Base-by-base conservation (phyloP, 2,888 invertebrate genomes). In the Acleris cristana region DNA sequence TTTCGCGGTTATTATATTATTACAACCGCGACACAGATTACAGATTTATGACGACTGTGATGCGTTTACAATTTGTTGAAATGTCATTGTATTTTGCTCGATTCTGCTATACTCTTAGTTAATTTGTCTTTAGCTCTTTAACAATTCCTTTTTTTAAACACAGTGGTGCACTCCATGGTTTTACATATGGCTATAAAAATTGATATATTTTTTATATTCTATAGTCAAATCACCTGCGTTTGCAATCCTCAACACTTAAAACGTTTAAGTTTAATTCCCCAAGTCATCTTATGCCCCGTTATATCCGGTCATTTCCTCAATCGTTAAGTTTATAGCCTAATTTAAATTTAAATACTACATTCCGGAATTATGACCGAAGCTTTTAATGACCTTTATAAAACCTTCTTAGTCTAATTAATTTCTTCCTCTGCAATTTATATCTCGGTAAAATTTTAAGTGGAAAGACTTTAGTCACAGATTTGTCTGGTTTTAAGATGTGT, bases 261-360 rank as follows among this genome's bases (percentile, higher is more conserved):
- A 30, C 44, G 23, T 61, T 61, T 51, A 16, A 21, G 55, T 49
- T 64, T 51, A 48, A 56, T 63, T 63, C 19, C 23, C 54, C 30
- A 48, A 40, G 34, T 48, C 7, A 7, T 48, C 45, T 5, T 48
- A 57, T 23, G 21, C 18, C n/a, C 34, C 21, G 63, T 56, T 21
- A 56, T 34, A 55, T 51, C 23, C 34, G 59, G 60, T 51, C 52
- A 57, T 56, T 56, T 52, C 61, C 30, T 26, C 58, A 56, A 66
- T 62, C 66, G 61, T 66, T 57, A 62, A 66, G 66, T 62, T 66
- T 66, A 66, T 61, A 52, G 52, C 61, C 66, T 62, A 62, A 66
- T 66, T 66, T 62, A 56, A 66, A 66, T 66, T 66, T 66, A 62
- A 66, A 66, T 62, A 66, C 61, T 66, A 61, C 61, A 57, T 62